A percentile compares a stretch with the other conserved stretches of the same genome.
Evolutionary conservation across 2,797 vertebrate genomes (phyloP).

Genomic region (Pangasius djambal): DNA sequence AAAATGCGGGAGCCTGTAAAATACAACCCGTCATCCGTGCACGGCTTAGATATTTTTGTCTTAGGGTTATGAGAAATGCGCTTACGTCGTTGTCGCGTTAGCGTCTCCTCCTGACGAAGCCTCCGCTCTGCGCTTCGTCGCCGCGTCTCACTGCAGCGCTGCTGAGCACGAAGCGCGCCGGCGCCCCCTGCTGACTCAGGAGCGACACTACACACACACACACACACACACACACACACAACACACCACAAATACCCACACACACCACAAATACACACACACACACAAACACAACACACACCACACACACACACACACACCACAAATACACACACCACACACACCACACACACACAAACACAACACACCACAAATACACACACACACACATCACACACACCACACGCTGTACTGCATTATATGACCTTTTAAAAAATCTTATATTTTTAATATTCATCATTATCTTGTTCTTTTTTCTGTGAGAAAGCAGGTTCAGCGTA

Average conservation of each 20-base stretch:
- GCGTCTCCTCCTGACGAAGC: conserved; percentile 35
- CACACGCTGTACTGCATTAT: background rate
- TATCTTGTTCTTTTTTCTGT: background rate
- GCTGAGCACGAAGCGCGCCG: background rate
- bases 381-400: background rate
- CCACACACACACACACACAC: no score
- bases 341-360: no score
- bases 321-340: background rate
- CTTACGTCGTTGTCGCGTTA: conserved; percentile 33
- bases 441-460: background rate
- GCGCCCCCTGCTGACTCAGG: conserved; percentile 32
- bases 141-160: background rate
- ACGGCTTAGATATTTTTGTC: no score
- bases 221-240: no score
- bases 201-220: background rate
- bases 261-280: background rate
- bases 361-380: background rate
- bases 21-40: background rate
- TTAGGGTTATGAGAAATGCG: background rate
- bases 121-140: conserved; percentile 42
- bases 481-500: background rate
- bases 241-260: no score
- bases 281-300: no score
- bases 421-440: background rate
- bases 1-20: background rate